Base-by-base conservation (phyloP, 2,888 invertebrate species). In the Mythimna vitellina region DNA sequence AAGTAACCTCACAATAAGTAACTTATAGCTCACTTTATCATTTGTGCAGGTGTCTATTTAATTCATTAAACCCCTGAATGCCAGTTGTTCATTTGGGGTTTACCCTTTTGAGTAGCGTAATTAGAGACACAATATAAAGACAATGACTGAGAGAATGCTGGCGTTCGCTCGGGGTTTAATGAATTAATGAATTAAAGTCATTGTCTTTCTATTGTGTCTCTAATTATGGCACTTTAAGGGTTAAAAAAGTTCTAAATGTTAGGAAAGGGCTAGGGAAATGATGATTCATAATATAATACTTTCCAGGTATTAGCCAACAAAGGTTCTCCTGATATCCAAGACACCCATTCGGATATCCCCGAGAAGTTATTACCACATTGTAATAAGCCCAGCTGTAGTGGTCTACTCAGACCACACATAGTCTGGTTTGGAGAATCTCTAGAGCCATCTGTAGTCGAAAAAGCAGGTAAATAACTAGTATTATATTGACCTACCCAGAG, bases 381-480 rank as follows among this genome's bases (percentile, higher is more conserved):
- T 90, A 95, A 94, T 77, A 96, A 96, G 72, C 65, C 89, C 4
- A 85, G 84, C n/a, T 99, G 98, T 90, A 93, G 94, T 38, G 97
- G 97, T 0, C 92, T 99, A 53, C 91, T 98, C 14, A 95, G 99
- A 67, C 98, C 98, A 3, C 97, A 98, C 88, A 98, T 99, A 78
- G 97, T 98, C 10, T 99, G 99, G 99, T 99, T 98, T 94, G 98
- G 98, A 4, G 99, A 99, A 95, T 96, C 94, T 83, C 95, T 99
- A 69, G 97, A 98, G 78, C 87, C 94, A 2, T 90, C 95, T 65
- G 96, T 98, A 20, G 88, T 98, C 58, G 87, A 95, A 5, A 95
- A 96, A 91, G 97, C 98, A 81, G 96, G 98, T 98, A 93, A 60
- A 38, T 22, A 38, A 22, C 1, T 32, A n/a, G 17, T 17, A 12